A percentile compares a stretch with the other conserved stretches of the same genome.
phyloP scores from a whole-genome alignment of 2,797 vertebrate species.

The Limnodromus scolopaceus region DNA sequence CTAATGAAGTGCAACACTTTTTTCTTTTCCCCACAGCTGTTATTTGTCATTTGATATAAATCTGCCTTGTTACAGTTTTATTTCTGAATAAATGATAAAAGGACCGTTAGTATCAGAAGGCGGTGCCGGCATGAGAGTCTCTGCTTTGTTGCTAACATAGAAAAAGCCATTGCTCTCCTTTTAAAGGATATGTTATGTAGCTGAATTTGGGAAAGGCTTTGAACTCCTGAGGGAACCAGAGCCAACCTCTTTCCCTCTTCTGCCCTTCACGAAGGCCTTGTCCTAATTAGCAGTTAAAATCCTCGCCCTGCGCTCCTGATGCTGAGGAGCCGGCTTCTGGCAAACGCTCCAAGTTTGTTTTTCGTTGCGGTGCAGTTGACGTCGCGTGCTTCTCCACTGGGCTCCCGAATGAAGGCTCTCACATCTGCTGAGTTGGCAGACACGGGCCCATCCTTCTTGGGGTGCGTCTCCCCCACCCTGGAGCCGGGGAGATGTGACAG shows the following conservation, averaged over 20 bases:
- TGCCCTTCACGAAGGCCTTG: not conserved
- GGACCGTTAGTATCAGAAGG: slow-evolving; percentile 3
- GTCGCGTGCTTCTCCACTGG: not conserved
- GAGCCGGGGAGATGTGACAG: not conserved
- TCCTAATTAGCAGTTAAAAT: not conserved
- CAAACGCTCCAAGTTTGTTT: not conserved
- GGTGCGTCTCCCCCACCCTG: not conserved
- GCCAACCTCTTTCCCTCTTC: not conserved
- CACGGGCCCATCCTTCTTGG: not conserved
- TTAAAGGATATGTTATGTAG: not conserved
- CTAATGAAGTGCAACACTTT: slow-evolving; percentile 39
- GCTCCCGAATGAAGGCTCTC: not conserved
- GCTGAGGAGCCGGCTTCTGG: not conserved
- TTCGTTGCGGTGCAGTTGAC: not conserved
- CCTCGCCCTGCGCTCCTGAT: not conserved
- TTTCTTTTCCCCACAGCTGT: slow-evolving; percentile 41
- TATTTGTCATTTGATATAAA: slow-evolving; percentile 54
- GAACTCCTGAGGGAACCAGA: not conserved
- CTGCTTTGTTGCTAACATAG: not conserved
- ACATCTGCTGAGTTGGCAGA: not conserved
- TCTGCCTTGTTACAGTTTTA: slow-evolving; percentile 8
- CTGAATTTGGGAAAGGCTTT: slow-evolving; percentile 18
- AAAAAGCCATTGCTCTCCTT: not conserved
- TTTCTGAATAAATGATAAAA: slow-evolving; percentile 41
- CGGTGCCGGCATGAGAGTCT: not conserved